These are phyloP conservation scores for Auanema sp. DNA, from an alignment of 2,888 invertebrate species.

Conservation along the genomic window DNA sequence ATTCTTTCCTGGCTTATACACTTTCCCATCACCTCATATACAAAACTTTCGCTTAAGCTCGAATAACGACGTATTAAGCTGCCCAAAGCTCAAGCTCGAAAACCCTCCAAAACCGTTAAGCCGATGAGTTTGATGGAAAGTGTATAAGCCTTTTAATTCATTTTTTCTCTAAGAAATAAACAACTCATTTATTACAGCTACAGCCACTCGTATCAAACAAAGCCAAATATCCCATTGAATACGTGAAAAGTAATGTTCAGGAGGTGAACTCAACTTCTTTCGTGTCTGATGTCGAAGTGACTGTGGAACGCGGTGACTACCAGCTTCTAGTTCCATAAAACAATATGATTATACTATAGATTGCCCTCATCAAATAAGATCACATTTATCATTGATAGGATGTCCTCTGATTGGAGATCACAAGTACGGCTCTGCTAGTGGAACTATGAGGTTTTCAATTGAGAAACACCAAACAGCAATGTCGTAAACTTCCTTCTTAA, in stretches of 20 bases:
- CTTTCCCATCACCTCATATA: too few species aligned
- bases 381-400: constrained; percentile 12
- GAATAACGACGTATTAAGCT: too few species aligned
- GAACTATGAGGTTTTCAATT: not conserved
- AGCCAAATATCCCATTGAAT: constrained; percentile 3
- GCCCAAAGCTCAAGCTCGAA: too few species aligned
- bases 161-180: too few species aligned
- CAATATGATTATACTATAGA: constrained; percentile 7
- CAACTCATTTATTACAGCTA: not conserved
- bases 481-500: not conserved
- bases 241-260: constrained; percentile 6
- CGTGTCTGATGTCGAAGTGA: constrained; percentile 11
- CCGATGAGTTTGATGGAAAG: too few species aligned
- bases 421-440: constrained; percentile 9
- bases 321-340: too few species aligned
- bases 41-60: too few species aligned
- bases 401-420: constrained; percentile 11
- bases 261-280: not conserved
- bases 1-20: too few species aligned
- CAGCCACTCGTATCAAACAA: constrained; percentile 12
- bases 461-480: not conserved
- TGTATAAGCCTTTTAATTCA: too few species aligned
- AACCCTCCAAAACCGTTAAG: too few species aligned
- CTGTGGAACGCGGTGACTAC: not conserved
- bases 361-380: constrained; percentile 17